A percentile compares a stretch with the other conserved stretches of the same genome.
Evolutionary conservation across 2,888 invertebrate species (phyloP).

Genomic region (Conomelus anceps): DNA sequence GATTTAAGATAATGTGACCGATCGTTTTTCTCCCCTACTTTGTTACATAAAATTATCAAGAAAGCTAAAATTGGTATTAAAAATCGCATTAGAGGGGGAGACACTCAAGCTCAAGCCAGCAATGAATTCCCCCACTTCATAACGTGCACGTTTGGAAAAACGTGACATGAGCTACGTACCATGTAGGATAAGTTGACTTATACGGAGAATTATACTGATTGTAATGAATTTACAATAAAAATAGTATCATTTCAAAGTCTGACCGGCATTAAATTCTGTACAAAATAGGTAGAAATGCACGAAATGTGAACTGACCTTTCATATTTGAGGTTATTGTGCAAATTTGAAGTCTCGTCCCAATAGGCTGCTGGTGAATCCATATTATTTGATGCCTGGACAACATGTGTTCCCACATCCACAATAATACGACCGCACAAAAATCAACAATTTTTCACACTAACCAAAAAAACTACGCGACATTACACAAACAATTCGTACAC

Average conservation of each 20-base stretch:
- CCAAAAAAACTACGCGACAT: not conserved
- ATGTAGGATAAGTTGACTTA: not conserved
- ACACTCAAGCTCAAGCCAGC: not conserved
- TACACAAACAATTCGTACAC: not conserved
- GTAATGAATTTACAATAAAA: not conserved
- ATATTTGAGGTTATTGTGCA: slow-evolving; percentile 26
- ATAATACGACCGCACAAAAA: not conserved
- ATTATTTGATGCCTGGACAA: not conserved
- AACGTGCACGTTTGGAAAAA: not conserved
- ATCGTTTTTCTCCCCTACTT: not conserved
- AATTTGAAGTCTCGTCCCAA: slow-evolving; percentile 24
- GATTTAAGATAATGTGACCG: not conserved
- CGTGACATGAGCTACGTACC: not conserved
- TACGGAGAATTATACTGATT: not conserved
- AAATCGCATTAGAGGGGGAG: not conserved
- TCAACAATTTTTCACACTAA: not conserved
- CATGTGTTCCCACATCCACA: not conserved
- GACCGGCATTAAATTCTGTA: not conserved
- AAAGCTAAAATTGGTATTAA: not conserved
- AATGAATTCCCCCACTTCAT: not conserved
- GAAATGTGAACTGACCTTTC: slow-evolving; percentile 25
- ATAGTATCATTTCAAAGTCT: not conserved
- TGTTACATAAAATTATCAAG: not conserved
- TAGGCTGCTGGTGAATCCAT: slow-evolving; percentile 14
- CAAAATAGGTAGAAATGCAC: not conserved